Conservation (phyloP, 2,888 invertebrate species). For the Euspilapteryx auroguttella region DNA sequence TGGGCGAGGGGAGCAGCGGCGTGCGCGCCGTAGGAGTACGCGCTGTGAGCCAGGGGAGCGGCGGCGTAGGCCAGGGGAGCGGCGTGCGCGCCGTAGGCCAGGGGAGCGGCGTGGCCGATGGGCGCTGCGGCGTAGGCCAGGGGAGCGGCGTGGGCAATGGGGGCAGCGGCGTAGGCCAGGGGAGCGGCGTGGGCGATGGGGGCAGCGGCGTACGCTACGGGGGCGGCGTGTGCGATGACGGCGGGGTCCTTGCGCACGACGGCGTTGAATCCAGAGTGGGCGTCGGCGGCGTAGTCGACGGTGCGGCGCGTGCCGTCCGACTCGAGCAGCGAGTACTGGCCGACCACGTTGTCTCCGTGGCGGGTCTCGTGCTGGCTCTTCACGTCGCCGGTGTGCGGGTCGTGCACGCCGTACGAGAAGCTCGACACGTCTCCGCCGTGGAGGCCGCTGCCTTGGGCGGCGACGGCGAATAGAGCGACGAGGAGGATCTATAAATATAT, state of each 20-base stretch:
- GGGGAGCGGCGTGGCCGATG: slow-evolving; percentile 14
- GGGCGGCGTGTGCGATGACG: slow-evolving; percentile 14
- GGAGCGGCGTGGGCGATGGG: slow-evolving; percentile 4
- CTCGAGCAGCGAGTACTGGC: slow-evolving; percentile 52
- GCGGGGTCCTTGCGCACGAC: slow-evolving; percentile 26
- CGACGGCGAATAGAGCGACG: slow-evolving; percentile 43
- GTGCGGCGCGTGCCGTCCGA: slow-evolving; percentile 66
- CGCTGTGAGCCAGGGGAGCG: slow-evolving; percentile 3
- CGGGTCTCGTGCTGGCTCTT: no score
- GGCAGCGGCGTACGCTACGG: slow-evolving; percentile 18
- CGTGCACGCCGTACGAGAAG: slow-evolving; percentile 48
- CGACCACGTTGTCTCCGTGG: slow-evolving; percentile 66
- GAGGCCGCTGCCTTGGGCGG: slow-evolving; percentile 37
- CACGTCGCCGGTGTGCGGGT: slow-evolving; percentile 51
- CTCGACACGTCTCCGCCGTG: slow-evolving; percentile 40
- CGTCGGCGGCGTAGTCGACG: slow-evolving; percentile 55
- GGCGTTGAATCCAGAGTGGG: slow-evolving; percentile 30
- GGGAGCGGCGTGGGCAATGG: slow-evolving; percentile 13
- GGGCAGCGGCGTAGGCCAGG: neutral
- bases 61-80: no score
- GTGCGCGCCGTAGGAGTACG: slow-evolving; percentile 7
- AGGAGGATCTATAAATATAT: slow-evolving; percentile 52
- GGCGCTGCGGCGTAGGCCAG: slow-evolving; percentile 14
- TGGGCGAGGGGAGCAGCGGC: no score
- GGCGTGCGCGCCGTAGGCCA: slow-evolving; percentile 9